Conservation (phyloP, 53 echinoderm and acorn worm genomes). For the Actinopyga echinites region DNA sequence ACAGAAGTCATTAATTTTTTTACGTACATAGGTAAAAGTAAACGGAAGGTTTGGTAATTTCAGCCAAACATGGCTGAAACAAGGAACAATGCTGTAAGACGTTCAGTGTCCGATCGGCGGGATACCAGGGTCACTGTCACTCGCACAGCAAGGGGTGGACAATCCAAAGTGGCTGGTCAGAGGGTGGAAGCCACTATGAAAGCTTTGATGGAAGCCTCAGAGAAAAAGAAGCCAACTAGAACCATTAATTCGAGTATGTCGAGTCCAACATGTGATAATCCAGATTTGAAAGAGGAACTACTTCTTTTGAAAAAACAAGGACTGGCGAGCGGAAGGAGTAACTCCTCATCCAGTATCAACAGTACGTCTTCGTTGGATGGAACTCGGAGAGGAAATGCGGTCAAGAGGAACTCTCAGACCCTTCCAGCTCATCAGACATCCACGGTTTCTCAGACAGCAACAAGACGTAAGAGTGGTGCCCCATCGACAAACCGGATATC, state of each 20-base stretch:
- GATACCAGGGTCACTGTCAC: constrained; percentile 12
- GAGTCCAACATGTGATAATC: constrained; percentile 35
- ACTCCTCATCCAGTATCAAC: constrained; percentile 26
- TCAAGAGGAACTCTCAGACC: not conserved
- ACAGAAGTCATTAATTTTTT: no score
- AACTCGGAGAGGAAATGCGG: not conserved
- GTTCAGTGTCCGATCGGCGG: constrained; percentile 29
- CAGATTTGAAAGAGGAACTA: constrained; percentile 35
- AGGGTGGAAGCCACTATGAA: constrained; percentile 44
- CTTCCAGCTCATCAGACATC: not conserved
- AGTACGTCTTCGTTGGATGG: constrained; percentile 32
- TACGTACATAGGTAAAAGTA: no score
- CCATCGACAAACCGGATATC: not conserved
- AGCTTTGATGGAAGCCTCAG: constrained; percentile 31
- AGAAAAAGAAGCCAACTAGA: constrained; percentile 21
- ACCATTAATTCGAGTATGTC: not conserved
- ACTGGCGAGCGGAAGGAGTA: constrained; percentile 34
- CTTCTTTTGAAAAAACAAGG: constrained; percentile 21
- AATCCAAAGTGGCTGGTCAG: constrained; percentile 26
- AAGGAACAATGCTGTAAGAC: not conserved
- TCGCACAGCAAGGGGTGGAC: not conserved
- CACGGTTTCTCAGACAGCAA: not conserved
- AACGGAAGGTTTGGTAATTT: no score
- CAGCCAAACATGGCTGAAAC: constrained; percentile 11
- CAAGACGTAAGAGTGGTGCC: not conserved